These are phyloP conservation scores for Melangyna quadrimaculata DNA, from an alignment of 2,888 invertebrate species.

Conservation along the genomic window DNA sequence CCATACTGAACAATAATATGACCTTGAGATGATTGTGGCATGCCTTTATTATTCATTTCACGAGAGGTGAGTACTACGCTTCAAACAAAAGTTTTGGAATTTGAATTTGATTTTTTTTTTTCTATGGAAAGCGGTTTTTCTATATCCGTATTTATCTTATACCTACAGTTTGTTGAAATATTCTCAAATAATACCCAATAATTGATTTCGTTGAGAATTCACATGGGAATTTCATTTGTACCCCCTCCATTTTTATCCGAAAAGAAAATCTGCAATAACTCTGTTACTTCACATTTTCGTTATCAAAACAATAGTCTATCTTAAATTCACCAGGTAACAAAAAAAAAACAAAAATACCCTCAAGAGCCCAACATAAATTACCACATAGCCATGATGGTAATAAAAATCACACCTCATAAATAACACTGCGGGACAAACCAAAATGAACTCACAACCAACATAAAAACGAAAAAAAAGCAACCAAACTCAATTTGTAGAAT, in stretches of 20 bases:
- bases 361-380: not conserved
- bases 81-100: too few species aligned
- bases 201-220: not conserved
- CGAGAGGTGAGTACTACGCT: too few species aligned
- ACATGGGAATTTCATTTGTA: not conserved
- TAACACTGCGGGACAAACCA: constrained; percentile 50
- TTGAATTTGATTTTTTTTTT: too few species aligned
- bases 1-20: too few species aligned
- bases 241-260: not conserved
- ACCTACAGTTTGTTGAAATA: too few species aligned
- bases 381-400: not conserved
- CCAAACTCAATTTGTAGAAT: constrained; percentile 44
- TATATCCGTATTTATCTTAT: too few species aligned
- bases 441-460: not conserved
- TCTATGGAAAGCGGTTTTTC: too few species aligned
- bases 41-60: too few species aligned
- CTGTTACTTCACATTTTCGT: not conserved
- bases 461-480: not conserved
- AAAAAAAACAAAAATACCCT: not conserved
- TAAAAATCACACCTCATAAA: constrained; percentile 56
- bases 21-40: too few species aligned
- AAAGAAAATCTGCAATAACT: not conserved
- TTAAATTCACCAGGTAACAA: not conserved
- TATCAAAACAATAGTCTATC: not conserved
- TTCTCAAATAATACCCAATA: too few species aligned